These are phyloP conservation scores for Tenthredo notha DNA, from an alignment of 2,888 invertebrate species.

Conservation along the genomic window DNA sequence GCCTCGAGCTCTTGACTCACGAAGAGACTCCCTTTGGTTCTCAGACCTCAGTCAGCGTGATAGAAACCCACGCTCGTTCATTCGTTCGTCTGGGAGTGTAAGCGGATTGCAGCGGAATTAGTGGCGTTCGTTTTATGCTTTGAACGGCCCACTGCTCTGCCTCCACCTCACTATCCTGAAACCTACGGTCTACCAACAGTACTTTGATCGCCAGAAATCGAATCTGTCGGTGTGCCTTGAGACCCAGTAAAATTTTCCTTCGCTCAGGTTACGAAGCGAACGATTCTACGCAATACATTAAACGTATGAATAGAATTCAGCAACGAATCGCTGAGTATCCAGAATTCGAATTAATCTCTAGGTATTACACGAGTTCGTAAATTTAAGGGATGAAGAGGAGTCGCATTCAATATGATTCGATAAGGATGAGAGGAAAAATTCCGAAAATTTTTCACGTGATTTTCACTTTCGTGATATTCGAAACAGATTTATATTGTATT, in stretches of 20 bases:
- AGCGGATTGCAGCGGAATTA: constrained; percentile 75
- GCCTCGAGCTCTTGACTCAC: constrained; percentile 34
- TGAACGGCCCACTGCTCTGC: constrained; percentile 60
- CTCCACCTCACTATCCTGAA: background rate
- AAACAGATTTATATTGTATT: constrained; percentile 7
- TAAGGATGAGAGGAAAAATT: background rate
- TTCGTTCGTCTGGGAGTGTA: constrained; percentile 64
- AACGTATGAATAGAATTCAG: constrained; percentile 1
- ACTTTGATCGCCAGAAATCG: constrained; percentile 42
- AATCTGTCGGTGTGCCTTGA: constrained; percentile 14
- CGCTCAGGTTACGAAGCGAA: background rate
- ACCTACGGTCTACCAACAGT: constrained; percentile 14
- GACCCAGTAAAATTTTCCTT: background rate
- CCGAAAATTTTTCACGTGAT: background rate
- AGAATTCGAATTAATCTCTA: background rate
- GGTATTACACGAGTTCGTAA: background rate
- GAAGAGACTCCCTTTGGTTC: constrained; percentile 34
- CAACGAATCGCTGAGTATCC: constrained; percentile 6
- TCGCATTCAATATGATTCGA: background rate
- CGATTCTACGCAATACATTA: background rate
- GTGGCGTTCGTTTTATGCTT: constrained; percentile 70
- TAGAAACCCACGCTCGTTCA: constrained; percentile 32
- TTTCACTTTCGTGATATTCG: background rate
- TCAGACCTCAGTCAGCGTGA: constrained; percentile 40
- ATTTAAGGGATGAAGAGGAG: background rate